Percentiles rank a stretch among this genome's conserved stretches.
Conservation (phyloP, 2,797 vertebrate species). For the Gymnothorax reevesii region DNA sequence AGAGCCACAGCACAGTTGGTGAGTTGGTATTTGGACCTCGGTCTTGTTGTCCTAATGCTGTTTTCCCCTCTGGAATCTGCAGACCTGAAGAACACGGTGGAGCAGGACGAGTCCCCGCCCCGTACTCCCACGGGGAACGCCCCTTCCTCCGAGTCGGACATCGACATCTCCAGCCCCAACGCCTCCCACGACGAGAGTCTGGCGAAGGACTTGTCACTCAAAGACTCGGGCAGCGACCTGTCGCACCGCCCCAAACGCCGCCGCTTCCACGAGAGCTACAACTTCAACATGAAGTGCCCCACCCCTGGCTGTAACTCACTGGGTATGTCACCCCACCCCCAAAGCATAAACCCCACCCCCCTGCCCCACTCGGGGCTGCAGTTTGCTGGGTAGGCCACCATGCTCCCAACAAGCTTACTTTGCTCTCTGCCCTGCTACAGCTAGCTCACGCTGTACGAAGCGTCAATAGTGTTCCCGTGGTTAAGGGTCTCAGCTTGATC, state of each 20-base stretch:
- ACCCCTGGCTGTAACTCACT: constrained; percentile 98
- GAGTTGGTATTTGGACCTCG: neutral
- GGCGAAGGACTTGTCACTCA: constrained; percentile 87
- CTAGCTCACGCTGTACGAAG: too few relatives aligned
- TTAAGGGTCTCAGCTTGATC: too few relatives aligned
- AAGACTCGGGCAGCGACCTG: constrained; percentile 94
- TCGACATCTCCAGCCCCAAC: constrained; percentile 97
- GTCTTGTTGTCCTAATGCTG: neutral
- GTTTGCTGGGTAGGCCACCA: too few relatives aligned
- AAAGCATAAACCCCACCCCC: too few relatives aligned
- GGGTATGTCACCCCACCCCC: constrained; percentile 64
- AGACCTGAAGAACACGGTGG: constrained; percentile 87
- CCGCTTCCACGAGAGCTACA: constrained; percentile 98
- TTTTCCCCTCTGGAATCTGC: constrained; percentile 59
- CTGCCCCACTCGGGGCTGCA: too few relatives aligned
- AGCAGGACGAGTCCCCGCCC: constrained; percentile 95
- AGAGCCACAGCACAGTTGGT: neutral
- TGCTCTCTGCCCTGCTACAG: too few relatives aligned
- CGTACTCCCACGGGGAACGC: constrained; percentile 96
- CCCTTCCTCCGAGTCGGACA: constrained; percentile 97
- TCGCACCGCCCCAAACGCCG: constrained; percentile 95
- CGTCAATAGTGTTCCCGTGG: too few relatives aligned
- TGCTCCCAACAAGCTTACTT: too few relatives aligned
- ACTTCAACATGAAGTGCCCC: constrained; percentile 99
- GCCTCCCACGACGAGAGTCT: constrained; percentile 94